These are phyloP conservation scores for Agelas oroides DNA, from an alignment of 37 sponge, comb jelly and placozoan genomes.

Conservation along the genomic window DNA sequence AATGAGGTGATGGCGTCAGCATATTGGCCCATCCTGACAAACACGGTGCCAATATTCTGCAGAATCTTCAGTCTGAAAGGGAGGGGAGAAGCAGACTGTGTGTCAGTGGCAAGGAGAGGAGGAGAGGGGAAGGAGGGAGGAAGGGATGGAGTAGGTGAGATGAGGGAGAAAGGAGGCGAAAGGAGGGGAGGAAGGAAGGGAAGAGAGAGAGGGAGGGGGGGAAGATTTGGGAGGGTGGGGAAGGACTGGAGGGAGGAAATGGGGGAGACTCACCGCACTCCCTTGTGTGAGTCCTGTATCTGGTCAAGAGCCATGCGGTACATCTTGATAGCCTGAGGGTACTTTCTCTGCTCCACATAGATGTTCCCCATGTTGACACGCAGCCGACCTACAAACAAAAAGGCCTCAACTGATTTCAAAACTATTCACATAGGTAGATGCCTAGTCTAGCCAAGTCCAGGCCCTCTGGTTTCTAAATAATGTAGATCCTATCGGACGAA, in stretches of 20 bases:
- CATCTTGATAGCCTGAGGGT: constrained; percentile 95
- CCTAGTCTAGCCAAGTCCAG: no score
- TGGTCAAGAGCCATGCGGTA: constrained; percentile 98
- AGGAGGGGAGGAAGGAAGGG: constrained; percentile 42
- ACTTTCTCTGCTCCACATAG: constrained; percentile 90
- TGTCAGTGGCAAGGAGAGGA: no score
- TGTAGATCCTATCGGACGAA: no score
- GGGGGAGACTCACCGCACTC: constrained; percentile 51
- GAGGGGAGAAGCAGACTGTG: constrained; percentile 39
- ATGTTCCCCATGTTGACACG: constrained; percentile 98
- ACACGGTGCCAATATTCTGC: constrained; percentile 91
- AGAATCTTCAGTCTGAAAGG: constrained; percentile 84
- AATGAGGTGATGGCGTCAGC: constrained; percentile 93
- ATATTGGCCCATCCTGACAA: constrained; percentile 94
- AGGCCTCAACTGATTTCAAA: no score
- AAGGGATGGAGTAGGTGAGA: constrained; percentile 37
- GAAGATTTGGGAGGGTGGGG: constrained; percentile 30
- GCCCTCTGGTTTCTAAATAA: no score
- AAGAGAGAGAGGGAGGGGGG: constrained; percentile 48
- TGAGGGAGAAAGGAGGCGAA: constrained; percentile 49
- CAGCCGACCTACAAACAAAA: constrained; percentile 73
- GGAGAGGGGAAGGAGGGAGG: constrained; percentile 46
- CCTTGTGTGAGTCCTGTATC: constrained; percentile 77
- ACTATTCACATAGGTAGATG: no score
- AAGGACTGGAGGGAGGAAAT: constrained; percentile 9